A percentile compares a stretch with the other conserved stretches of the same genome.
Evolutionary conservation across 2,113 vertebrate species (phyloP).

Genomic region (Nesogale talazaci): DNA sequence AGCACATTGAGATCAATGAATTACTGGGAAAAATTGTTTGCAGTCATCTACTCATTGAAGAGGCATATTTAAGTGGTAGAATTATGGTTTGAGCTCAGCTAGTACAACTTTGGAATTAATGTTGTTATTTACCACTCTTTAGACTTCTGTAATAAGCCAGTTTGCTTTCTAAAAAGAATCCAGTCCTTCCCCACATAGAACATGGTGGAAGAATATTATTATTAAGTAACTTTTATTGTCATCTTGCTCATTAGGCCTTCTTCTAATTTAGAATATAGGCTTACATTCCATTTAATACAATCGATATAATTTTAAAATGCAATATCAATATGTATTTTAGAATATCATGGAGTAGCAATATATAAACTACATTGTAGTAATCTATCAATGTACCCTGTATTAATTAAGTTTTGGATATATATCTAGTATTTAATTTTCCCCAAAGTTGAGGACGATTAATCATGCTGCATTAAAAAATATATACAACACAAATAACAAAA

Average conservation of each 20-base stretch:
- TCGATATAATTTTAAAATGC: constrained; percentile 1
- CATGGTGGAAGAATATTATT: not conserved
- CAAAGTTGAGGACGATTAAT: constrained; percentile 23
- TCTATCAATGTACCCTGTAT: constrained; percentile 1
- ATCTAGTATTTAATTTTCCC: not conserved
- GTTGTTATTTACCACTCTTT: not conserved
- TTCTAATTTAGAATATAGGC: constrained; percentile 53
- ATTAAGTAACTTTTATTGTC: not conserved
- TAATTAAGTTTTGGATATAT: not conserved
- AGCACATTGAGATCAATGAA: no score
- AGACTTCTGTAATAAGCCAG: not conserved
- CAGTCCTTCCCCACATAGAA: not conserved
- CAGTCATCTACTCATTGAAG: no score
- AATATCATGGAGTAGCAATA: constrained; percentile 48
- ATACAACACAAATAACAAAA: not conserved
- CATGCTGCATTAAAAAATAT: not conserved
- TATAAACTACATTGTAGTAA: not conserved
- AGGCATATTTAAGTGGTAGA: not conserved
- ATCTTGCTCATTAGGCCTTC: not conserved
- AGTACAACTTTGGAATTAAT: not conserved
- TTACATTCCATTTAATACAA: constrained; percentile 36
- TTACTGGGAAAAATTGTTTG: no score
- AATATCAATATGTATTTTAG: constrained; percentile 11
- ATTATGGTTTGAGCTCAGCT: not conserved
- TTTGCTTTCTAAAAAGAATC: not conserved